Conservation (phyloP, 2,797 vertebrate species). For the Podarcis siculus region DNA sequence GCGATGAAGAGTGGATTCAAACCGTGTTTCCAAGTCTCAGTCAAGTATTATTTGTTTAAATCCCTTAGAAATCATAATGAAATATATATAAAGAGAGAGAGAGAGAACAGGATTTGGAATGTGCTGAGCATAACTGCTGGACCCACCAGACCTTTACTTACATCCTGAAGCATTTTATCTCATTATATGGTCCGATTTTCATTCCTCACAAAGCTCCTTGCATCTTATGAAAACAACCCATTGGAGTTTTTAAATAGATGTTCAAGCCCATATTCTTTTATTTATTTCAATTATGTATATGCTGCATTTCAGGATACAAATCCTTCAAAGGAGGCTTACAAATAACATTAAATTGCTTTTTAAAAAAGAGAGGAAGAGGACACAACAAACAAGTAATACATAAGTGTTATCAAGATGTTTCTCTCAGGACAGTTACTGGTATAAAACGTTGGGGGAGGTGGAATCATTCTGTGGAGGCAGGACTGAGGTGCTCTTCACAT, state of each 20-base stretch:
- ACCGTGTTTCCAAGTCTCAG: slow-evolving; percentile 44
- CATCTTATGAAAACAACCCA: neutral
- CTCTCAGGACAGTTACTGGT: no score
- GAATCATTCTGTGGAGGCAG: no score
- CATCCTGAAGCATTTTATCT: neutral
- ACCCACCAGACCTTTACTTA: neutral
- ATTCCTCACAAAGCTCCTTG: neutral
- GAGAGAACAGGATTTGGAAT: neutral
- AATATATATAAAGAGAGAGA: neutral
- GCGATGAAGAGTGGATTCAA: slow-evolving; percentile 26
- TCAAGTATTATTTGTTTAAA: neutral
- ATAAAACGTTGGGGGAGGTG: no score
- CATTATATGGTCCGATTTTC: neutral
- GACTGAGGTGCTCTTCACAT: no score
- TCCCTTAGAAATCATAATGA: neutral
- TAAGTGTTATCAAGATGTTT: no score
- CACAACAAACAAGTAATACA: no score
- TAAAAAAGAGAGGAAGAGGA: no score
- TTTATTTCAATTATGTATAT: no score
- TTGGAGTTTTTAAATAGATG: neutral
- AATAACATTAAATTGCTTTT: no score
- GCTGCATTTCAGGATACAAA: neutral
- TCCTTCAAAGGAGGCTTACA: neutral
- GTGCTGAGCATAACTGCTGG: neutral
- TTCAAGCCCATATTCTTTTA: neutral